Base-by-base conservation (phyloP, 2,888 invertebrate genomes). In the Tridacna crocea region DNA sequence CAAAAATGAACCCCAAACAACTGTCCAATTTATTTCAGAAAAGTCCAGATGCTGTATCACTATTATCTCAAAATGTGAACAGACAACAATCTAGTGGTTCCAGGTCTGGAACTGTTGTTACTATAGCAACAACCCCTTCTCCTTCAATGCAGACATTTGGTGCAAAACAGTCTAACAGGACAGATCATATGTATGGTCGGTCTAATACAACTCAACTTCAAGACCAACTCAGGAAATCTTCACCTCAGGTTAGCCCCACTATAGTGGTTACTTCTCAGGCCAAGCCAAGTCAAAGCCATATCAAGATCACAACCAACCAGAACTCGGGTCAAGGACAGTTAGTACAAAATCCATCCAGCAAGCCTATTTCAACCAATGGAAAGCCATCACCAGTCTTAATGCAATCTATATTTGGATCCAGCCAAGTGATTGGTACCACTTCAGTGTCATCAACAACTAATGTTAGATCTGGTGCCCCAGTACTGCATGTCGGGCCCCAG, bases 191-290 rank as follows among this genome's bases (percentile, higher is more conserved):
- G 36, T 75, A 75, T 22, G 66, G 65, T 11, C 72, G 47, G 10
- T 48, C 27, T 24, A 72, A 83, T 27, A 22, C 82, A 47, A 26
- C 75, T 15, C 36, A 36, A 36, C 36, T 36, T 36, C 27, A 48
- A 10, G 84, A 87, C 13, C 51, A 26, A 51, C 82, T 84, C 84
- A 84, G 84, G 84, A 87, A 87, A 81, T 63, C 75, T n/a, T 82
- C 82, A 12, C 87, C 87, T 27, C 80, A 84, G 65, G 77, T 51
- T 1, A 61, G 47, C 17, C 36, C 47, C 12, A 17, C 55, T 15
- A 10, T 58, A 26, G 26, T 22, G 10, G 24, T 47, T 19, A 60
- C 65, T 17, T 73, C 78, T 79, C 82, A 82, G 76, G 79, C 76
- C 51, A 82, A 79, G 48, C 72, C 60, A 58, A 46, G 47, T 46